Percentiles rank a stretch among this genome's conserved stretches.
Conservation (phyloP, 2,888 invertebrate species). For the Andrena flavipes region DNA sequence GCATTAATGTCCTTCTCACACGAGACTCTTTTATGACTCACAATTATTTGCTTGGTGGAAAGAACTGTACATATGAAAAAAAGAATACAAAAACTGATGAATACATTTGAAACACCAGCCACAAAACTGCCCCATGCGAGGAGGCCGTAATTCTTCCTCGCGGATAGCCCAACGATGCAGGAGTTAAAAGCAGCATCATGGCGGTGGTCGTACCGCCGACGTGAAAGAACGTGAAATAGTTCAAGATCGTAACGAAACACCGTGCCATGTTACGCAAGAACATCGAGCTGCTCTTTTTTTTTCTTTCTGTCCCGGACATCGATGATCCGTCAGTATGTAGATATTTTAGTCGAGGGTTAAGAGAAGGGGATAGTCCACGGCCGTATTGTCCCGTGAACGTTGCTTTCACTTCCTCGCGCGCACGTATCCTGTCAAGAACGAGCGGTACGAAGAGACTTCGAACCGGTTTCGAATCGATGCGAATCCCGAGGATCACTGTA, state of each 20-base stretch:
- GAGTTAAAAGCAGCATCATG: constrained; percentile 4
- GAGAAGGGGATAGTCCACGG: constrained; percentile 72
- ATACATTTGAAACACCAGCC: no score
- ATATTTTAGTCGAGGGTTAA: constrained; percentile 52
- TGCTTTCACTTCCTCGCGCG: constrained; percentile 80
- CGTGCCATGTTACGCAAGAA: constrained; percentile 54
- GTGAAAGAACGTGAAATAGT: constrained; percentile 24
- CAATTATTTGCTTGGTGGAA: no score
- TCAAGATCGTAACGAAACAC: constrained; percentile 45
- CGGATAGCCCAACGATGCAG: neutral
- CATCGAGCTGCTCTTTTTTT: constrained; percentile 24
- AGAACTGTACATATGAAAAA: no score
- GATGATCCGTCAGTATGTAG: constrained; percentile 43
- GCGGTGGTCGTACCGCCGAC: neutral
- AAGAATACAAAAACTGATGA: no score
- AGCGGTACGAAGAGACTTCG: constrained; percentile 59
- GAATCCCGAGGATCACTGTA: constrained; percentile 41
- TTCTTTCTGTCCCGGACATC: constrained; percentile 3
- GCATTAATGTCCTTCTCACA: no score
- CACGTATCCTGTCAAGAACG: constrained; percentile 54
- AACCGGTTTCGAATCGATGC: constrained; percentile 67
- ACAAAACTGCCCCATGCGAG: no score
- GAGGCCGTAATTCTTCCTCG: neutral
- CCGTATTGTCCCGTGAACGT: constrained; percentile 76
- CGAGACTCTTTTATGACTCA: no score